Evolutionary conservation across 1,140 invertebrate species (phyloP).

Genomic region (Aleiodes sp.): DNA sequence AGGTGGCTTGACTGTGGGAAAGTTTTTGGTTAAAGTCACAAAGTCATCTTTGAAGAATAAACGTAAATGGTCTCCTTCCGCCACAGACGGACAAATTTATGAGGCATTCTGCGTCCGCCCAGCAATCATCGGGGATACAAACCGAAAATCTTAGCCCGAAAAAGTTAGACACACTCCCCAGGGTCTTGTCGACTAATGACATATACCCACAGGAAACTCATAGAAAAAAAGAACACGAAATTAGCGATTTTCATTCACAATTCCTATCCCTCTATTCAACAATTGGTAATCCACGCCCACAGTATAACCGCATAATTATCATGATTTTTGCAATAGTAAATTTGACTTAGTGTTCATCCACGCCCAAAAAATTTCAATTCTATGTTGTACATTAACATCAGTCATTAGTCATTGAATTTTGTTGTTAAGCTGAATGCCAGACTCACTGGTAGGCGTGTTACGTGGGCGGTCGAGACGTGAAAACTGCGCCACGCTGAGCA

Average conservation of each 20-base stretch:
- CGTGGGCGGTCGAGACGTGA: conserved; percentile 38
- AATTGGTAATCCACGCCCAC: conserved; percentile 21
- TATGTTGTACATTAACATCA: conserved; percentile 44
- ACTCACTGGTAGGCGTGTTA: conserved; percentile 48
- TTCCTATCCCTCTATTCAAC: conserved; percentile 29
- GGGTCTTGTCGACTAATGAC: background rate
- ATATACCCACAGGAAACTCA: conserved; percentile 18
- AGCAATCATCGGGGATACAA: conserved; percentile 36
- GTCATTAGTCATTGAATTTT: conserved; percentile 57
- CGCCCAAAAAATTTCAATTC: conserved; percentile 23
- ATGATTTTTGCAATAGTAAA: background rate
- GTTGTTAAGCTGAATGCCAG: conserved; percentile 35
- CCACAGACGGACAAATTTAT: conserved; percentile 38
- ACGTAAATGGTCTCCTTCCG: conserved; percentile 15
- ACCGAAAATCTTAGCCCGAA: background rate
- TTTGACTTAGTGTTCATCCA: background rate
- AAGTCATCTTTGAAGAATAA: background rate
- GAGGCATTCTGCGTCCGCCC: conserved; percentile 37
- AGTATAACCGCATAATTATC: background rate
- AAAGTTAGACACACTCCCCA: background rate
- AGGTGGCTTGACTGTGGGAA: background rate
- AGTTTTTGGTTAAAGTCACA: background rate
- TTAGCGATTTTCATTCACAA: conserved; percentile 31
- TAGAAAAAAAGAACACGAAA: too few species aligned
- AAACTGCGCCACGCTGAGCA: conserved; percentile 31